Percentiles rank a stretch among this genome's conserved stretches.
These are phyloP conservation scores for Novumbra hubbsi DNA, from an alignment of 2,797 vertebrate species.

Conservation along the genomic window DNA sequence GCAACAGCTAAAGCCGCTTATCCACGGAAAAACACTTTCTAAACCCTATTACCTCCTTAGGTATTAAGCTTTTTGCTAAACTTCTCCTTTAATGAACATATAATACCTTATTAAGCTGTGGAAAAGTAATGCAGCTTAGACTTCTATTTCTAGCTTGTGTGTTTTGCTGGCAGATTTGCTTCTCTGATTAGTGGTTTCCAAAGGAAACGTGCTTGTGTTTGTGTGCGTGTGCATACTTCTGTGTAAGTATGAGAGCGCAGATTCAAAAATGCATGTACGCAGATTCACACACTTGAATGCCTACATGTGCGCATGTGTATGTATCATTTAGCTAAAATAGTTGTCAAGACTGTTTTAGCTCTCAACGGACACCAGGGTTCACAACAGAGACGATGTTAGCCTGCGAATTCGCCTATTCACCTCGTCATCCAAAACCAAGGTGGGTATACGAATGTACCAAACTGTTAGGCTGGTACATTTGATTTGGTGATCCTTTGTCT, in stretches of 20 bases:
- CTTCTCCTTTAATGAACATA: slow-evolving; percentile 68
- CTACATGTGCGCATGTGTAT: background rate
- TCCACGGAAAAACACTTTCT: slow-evolving; percentile 53
- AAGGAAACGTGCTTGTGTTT: background rate
- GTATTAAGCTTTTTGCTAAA: slow-evolving; percentile 63
- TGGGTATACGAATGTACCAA: background rate
- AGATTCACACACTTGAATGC: background rate
- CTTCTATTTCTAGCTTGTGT: slow-evolving; percentile 34
- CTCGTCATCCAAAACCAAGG: slow-evolving; percentile 3
- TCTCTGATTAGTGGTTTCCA: slow-evolving; percentile 21
- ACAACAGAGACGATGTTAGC: background rate
- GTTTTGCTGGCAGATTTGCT: slow-evolving; percentile 40
- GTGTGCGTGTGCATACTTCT: slow-evolving; percentile 4
- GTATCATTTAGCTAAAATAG: background rate
- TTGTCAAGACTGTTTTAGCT: background rate
- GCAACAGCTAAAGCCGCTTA: slow-evolving; percentile 57
- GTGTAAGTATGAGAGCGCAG: slow-evolving; percentile 3
- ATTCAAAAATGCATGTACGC: too few species aligned
- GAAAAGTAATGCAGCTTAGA: slow-evolving; percentile 52
- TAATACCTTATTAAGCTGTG: slow-evolving; percentile 52
- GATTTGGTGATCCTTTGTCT: background rate
- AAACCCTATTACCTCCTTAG: slow-evolving; percentile 56
- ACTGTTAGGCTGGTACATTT: background rate
- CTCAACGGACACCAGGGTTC: background rate
- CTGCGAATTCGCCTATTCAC: background rate